Percentiles rank a stretch among this genome's conserved stretches.
Conservation (phyloP, 2,888 invertebrate species). For the Andrena trimmerana region DNA sequence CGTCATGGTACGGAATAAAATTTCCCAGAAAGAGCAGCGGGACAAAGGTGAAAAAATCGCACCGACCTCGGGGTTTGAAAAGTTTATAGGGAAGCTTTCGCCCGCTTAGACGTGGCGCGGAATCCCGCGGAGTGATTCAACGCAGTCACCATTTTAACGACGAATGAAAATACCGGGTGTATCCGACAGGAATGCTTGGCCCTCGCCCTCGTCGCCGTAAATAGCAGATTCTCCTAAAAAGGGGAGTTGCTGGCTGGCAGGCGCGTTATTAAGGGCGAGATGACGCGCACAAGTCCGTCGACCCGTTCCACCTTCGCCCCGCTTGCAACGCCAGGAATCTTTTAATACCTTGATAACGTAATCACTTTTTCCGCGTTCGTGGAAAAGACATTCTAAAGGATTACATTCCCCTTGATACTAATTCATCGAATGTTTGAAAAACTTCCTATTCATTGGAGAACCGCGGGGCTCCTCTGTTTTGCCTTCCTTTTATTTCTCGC, state of each 20-base stretch:
- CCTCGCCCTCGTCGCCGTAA: constrained; percentile 56
- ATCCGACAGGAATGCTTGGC: constrained; percentile 57
- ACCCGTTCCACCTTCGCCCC: constrained; percentile 11
- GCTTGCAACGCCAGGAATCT: constrained; percentile 6
- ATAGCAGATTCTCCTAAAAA: constrained; percentile 60
- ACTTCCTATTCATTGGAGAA: no score
- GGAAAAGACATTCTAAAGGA: neutral
- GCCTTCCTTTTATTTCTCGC: no score
- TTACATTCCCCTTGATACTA: neutral
- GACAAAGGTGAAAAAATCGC: constrained; percentile 6
- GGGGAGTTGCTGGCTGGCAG: constrained; percentile 28
- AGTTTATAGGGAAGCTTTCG: constrained; percentile 42
- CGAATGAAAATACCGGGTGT: constrained; percentile 63
- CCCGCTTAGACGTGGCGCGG: constrained; percentile 8
- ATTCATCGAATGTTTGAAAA: neutral
- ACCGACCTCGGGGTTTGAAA: neutral
- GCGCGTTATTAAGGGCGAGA: constrained; percentile 56
- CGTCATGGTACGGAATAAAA: constrained; percentile 21
- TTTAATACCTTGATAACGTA: constrained; percentile 17
- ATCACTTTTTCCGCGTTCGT: constrained; percentile 5
- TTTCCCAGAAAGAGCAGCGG: constrained; percentile 3
- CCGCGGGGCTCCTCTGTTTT: no score
- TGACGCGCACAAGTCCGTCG: constrained; percentile 43
- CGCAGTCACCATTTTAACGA: constrained; percentile 55
- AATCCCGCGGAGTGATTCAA: constrained; percentile 51